Evolutionary conservation across 2,888 invertebrate genomes (phyloP), one percentile per base, ranked within the genome.

Genomic region (Prenolepis imparis): DNA sequence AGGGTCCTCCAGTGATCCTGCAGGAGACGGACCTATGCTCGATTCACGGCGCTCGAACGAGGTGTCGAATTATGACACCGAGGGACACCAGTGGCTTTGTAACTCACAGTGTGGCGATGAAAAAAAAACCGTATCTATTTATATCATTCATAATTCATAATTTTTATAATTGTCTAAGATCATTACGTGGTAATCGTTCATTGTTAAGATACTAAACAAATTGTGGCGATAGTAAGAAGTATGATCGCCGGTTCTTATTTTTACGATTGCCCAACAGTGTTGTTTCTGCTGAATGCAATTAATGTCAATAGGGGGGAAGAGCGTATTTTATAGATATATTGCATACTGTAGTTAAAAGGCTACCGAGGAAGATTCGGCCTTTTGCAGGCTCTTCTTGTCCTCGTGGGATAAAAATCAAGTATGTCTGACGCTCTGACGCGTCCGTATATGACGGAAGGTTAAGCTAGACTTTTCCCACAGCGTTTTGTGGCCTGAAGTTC

Each of bases 21-120:
- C 55, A 41, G 28, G n/a, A 21, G 18, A 67, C 55, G 68, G 15
- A 68, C 68, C 15, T 77, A 67, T 77, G 68, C 68, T 77, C 77
- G 77, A 77, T 77, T 77, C 68, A 77, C 70, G 70, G 68, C 77
- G 67, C 28, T 77, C 28, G 28, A 57, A 68, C 28, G 41, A 39
- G 75, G 18, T 41, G 77, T 68, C 77, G 68, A n/a, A 57, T n/a
- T 68, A 28, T 28, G 41, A 15, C 15, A 41, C 15, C 55, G 70
- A 77, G 70, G 41, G 15, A 67, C 41, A 41, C 44, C 44, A 41
- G 21, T 61, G 57, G 48, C 67, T 68, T 77, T 68, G n/a, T 39
- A 55, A 77, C 55, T 67, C 28, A 64, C 64, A 68, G 77, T 68
- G 28, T 68, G 28, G 15, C 66, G 48, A 64, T 75, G 24, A 44